These are phyloP conservation scores for Antennarius striatus DNA, from an alignment of 2,113 vertebrate genomes.

Conservation along the genomic window DNA sequence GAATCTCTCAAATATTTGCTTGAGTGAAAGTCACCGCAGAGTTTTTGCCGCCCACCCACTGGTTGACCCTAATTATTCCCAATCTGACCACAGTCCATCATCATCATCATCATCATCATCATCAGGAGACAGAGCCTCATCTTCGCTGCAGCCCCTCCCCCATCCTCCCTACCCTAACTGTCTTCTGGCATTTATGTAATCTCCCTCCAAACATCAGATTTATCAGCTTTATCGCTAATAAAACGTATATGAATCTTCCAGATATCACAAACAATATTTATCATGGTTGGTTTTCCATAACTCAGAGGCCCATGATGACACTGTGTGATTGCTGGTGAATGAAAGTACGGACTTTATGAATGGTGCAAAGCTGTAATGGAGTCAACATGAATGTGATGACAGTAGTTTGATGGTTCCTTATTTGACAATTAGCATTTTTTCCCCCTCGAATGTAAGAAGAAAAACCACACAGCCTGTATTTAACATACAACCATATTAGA, in stretches of 20 bases:
- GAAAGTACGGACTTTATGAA: conserved; percentile 22
- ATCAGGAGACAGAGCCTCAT: conserved; percentile 56
- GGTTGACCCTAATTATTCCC: conserved; percentile 33
- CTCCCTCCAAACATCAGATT: conserved; percentile 19
- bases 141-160: conserved; percentile 19
- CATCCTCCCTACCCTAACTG: conserved; percentile 48
- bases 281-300: conserved; percentile 7
- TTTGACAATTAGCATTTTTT: conserved; percentile 28
- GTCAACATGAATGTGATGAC: conserved; percentile 19
- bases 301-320: neutral
- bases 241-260: conserved; percentile 15
- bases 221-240: conserved; percentile 35
- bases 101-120: conserved; percentile 49
- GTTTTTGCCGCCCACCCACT: conserved; percentile 25
- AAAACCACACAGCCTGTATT: conserved; percentile 26
- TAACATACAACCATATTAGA: conserved; percentile 22
- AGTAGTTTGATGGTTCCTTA: conserved; percentile 34
- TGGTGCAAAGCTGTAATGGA: conserved; percentile 23
- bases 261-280: conserved; percentile 7
- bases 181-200: conserved; percentile 54
- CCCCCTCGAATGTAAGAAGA: conserved; percentile 27
- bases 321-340: conserved; percentile 19
- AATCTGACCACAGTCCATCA: conserved; percentile 53
- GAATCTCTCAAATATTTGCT: conserved; percentile 12
- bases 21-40: conserved; percentile 19